phyloP scores from a whole-genome alignment of 2,113 vertebrate genomes.

The Egretta garzetta region DNA sequence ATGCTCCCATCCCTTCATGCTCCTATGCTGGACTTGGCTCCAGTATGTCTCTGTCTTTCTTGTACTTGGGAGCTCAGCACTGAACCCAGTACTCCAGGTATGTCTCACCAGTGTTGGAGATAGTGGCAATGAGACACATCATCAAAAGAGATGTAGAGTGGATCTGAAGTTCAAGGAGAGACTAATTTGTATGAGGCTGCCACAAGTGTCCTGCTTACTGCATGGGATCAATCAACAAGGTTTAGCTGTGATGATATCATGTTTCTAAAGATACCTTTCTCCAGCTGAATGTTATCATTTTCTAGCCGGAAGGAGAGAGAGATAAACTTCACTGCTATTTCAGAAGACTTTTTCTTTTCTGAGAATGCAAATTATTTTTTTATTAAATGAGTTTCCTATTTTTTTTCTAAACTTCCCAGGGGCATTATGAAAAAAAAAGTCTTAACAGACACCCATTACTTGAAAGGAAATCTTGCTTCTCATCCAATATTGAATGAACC shows the following conservation, averaged over 20 bases:
- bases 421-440: neutral
- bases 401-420: neutral
- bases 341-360: neutral
- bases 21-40: neutral
- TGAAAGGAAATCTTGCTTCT: neutral
- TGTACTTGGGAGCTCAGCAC: neutral
- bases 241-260: constrained; percentile 14
- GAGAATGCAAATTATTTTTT: neutral
- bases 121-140: neutral
- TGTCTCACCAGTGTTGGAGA: neutral
- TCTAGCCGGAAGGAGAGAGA: neutral
- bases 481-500: neutral
- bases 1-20: neutral
- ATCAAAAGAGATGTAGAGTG: neutral
- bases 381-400: neutral
- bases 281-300: neutral
- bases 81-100: neutral
- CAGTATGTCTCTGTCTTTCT: neutral
- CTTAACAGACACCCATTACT: neutral
- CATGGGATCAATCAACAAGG: neutral
- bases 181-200: neutral
- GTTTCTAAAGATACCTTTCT: neutral
- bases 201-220: neutral
- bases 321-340: neutral
- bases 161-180: neutral